phyloP scores from a whole-genome alignment of 2,797 vertebrate genomes.

The Tauraco hartlaubi region DNA sequence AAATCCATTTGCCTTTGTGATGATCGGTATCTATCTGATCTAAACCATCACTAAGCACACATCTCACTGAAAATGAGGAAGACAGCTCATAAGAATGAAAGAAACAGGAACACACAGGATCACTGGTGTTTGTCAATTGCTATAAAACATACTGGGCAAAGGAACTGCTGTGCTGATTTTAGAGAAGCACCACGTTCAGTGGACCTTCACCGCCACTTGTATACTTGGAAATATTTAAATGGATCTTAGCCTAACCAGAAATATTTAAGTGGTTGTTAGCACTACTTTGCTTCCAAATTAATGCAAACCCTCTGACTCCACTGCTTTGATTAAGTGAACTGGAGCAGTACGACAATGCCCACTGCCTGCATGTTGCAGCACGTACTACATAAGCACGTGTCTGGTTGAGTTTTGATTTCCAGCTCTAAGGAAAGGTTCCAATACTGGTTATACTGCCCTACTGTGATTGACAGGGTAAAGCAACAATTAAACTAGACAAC shows the following conservation, averaged over 20 bases:
- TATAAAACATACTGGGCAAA: neutral
- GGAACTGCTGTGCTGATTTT: neutral
- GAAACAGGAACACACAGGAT: neutral
- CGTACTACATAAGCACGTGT: accelerated
- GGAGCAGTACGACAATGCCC: neutral
- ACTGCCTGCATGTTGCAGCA: neutral
- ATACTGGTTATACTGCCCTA: neutral
- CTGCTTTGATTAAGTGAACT: neutral
- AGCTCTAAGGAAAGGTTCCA: neutral
- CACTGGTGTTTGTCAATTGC: neutral
- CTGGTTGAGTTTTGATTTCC: neutral
- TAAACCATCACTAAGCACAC: neutral
- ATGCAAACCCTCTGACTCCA: neutral
- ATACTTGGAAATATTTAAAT: neutral
- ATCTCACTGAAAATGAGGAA: neutral
- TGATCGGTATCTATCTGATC: too few relatives aligned
- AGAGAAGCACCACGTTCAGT: neutral
- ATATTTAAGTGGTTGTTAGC: neutral
- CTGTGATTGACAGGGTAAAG: neutral
- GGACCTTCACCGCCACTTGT: neutral
- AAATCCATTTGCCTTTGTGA: neutral
- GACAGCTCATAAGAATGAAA: neutral
- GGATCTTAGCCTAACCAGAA: neutral
- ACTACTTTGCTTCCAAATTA: neutral
- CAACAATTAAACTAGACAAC: neutral